Evolutionary conservation across 2,888 invertebrate species (phyloP), one percentile per base, ranked within the genome.

Genomic region (Athalia circularis): DNA sequence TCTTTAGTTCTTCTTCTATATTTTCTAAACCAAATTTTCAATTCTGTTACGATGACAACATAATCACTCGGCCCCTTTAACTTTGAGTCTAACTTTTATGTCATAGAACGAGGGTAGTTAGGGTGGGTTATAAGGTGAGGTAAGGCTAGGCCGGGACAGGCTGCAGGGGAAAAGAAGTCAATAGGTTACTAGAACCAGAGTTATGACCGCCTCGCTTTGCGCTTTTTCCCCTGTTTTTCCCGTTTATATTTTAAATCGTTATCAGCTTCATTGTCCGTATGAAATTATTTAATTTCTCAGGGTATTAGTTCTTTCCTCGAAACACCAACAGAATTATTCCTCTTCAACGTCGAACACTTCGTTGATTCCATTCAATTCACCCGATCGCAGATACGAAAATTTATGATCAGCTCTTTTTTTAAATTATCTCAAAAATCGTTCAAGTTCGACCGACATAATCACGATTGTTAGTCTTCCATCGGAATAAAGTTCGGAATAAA

Each of bases 121-220:
- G 29, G 68, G 29, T 43, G 54, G 52, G 68, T 50, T 65, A 65
- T 50, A 65, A 15, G 64, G 43, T 65, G 45, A 45, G 62, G 57
- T 57, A 13, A 70, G 13, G 70, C 70, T 47, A 70, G 47, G 59
- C 70, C 72, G 59, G 72, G 59, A 57, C 59, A 72, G 59, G 72
- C 57, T 59, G 59, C 59, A 59, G 72, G 72, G 72, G 72, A 59
- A 59, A 72, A 72, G 72, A 72, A 72, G 72, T 72, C 72, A 72
- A 72, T 72, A 72, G 70, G 70, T 72, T 72, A 72, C 70, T 72
- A 59, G 70, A 59, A 59, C 70, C 70, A 72, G 70, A 72, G 57
- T 72, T 59, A 72, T 52, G 57, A 13, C 70, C 45, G 70, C 70
- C 45, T 57, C 59, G 47, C 59, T 59, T 45, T 13, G 59, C 70